phyloP scores from a whole-genome alignment of 2,113 vertebrate genomes.

The Neomonachus schauinslandi region DNA sequence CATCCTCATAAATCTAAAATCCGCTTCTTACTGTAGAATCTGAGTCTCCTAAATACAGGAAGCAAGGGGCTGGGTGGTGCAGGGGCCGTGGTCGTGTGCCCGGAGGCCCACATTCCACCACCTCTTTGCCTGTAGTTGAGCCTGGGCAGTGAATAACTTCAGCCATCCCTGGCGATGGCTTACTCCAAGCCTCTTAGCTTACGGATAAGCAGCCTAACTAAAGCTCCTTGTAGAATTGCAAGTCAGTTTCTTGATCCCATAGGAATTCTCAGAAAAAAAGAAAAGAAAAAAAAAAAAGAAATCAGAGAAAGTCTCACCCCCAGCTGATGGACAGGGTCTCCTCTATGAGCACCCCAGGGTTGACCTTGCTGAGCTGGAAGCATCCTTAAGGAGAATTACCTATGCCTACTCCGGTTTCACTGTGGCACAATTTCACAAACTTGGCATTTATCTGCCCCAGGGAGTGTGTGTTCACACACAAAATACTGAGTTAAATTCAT shows the following conservation, averaged over 20 bases:
- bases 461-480: background rate
- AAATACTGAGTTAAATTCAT: background rate
- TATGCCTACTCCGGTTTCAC: background rate
- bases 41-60: rapidly evolving
- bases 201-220: background rate
- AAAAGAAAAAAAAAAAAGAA: background rate
- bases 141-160: background rate
- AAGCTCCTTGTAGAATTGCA: background rate
- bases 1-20: background rate
- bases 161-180: background rate
- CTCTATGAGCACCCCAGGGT: background rate
- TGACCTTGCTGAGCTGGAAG: background rate
- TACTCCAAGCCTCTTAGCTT: background rate
- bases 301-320: background rate
- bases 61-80: no score
- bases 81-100: background rate
- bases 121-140: background rate
- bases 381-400: background rate
- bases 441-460: background rate
- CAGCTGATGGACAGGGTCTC: background rate
- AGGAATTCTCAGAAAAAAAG: background rate
- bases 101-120: background rate
- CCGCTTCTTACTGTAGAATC: background rate
- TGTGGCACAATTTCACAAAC: background rate
- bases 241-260: background rate